Evolutionary conservation across 2,113 vertebrate genomes (phyloP).

Genomic region (Fukomys damarensis): DNA sequence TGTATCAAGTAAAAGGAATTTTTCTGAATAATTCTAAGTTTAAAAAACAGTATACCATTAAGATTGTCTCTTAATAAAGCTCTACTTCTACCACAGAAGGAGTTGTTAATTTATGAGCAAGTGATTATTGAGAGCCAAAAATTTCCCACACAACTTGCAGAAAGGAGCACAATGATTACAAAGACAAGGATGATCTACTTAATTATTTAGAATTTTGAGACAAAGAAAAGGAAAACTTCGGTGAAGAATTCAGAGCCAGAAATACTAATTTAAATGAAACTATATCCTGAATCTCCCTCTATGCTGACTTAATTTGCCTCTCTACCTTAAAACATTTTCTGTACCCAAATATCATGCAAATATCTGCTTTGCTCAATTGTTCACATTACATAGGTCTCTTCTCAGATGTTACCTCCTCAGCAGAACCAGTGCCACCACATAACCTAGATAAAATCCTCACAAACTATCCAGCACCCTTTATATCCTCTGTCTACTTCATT

Average conservation of each 20-base stretch:
- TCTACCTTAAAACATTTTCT: neutral
- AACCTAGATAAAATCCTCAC: neutral
- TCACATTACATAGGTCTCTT: neutral
- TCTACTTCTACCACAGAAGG: neutral
- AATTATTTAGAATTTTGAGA: neutral
- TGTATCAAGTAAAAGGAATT: neutral
- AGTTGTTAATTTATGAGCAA: neutral
- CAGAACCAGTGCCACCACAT: neutral
- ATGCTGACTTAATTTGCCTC: too few relatives aligned
- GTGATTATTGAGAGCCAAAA: neutral
- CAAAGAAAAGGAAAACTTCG: neutral
- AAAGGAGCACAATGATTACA: neutral
- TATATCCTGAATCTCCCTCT: neutral
- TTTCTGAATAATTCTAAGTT: constrained; percentile 27
- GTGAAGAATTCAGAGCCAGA: neutral
- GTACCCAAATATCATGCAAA: neutral
- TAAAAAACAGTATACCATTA: neutral
- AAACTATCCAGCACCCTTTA: neutral
- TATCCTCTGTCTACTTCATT: neutral
- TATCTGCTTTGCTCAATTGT: neutral
- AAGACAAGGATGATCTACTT: neutral
- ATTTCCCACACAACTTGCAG: accelerated
- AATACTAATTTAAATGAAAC: neutral
- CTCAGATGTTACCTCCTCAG: neutral
- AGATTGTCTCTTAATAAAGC: neutral